Percentiles rank a stretch among this genome's conserved stretches.
Conservation (phyloP, 2,888 invertebrate species). For the Heteromurus nitidus region DNA sequence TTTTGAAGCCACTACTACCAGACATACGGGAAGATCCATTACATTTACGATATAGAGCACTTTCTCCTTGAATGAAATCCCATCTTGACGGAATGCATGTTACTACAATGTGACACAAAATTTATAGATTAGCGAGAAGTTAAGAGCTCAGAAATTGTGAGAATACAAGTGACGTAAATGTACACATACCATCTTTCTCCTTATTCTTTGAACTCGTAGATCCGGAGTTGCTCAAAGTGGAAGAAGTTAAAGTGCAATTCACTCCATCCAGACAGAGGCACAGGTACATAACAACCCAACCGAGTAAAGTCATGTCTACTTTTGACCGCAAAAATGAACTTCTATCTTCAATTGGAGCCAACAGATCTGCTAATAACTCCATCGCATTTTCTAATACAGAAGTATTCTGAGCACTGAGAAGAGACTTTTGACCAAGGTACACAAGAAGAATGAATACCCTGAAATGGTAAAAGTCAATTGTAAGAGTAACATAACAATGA, state of each 20-base stretch:
- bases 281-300: conserved; percentile 86
- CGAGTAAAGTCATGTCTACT: conserved; percentile 82
- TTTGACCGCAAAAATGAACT: conserved; percentile 77
- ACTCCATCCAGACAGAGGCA: conserved; percentile 82
- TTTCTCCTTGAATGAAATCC: conserved; percentile 93
- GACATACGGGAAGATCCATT: conserved; percentile 59
- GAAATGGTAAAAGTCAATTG: conserved; percentile 68
- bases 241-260: conserved; percentile 63
- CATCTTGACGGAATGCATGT: conserved; percentile 80
- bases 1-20: conserved; percentile 63
- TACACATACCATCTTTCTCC: conserved; percentile 51
- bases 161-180: conserved; percentile 16
- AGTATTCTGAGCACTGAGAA: conserved; percentile 79
- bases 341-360: conserved; percentile 72
- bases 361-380: conserved; percentile 74
- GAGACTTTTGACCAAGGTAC: conserved; percentile 89
- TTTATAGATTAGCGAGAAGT: background rate
- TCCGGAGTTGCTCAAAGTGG: conserved; percentile 9
- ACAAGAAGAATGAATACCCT: conserved; percentile 91
- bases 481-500: background rate
- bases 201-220: conserved; percentile 39
- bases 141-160: background rate
- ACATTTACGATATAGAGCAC: conserved; percentile 68
- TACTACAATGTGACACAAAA: conserved; percentile 26
- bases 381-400: conserved; percentile 75